phyloP scores from a whole-genome alignment of 2,888 invertebrate species.

The Holacanthella duospinosa region DNA sequence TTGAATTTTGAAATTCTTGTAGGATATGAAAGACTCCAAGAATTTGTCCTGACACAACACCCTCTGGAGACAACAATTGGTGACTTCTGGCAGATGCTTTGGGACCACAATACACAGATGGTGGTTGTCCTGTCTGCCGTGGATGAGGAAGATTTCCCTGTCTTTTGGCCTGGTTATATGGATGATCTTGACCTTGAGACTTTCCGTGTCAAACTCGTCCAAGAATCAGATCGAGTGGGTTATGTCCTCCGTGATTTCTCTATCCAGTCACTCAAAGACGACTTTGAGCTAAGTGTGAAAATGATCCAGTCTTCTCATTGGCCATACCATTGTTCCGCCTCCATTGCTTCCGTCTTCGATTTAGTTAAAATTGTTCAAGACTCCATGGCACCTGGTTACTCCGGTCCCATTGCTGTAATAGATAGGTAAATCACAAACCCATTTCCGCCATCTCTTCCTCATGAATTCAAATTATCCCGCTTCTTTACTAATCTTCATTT shows the following conservation, averaged over 20 bases:
- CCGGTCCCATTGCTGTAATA: constrained; percentile 83
- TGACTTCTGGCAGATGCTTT: constrained; percentile 92
- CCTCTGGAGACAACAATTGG: constrained; percentile 64
- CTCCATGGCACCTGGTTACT: constrained; percentile 74
- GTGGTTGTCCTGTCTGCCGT: constrained; percentile 65
- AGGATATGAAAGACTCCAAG: constrained; percentile 73
- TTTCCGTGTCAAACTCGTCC: constrained; percentile 63
- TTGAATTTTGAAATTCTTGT: too few relatives aligned
- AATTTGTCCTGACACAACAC: constrained; percentile 92
- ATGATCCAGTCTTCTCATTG: constrained; percentile 77
- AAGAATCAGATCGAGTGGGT: constrained; percentile 52
- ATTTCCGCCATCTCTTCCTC: too few relatives aligned
- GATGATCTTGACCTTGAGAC: constrained; percentile 59
- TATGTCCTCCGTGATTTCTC: constrained; percentile 61
- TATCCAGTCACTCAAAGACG: constrained; percentile 82
- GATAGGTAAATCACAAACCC: constrained; percentile 70
- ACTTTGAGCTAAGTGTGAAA: constrained; percentile 82
- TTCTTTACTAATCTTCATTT: too few relatives aligned
- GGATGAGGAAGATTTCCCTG: constrained; percentile 55
- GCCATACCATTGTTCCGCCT: constrained; percentile 57
- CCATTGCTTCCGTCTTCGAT: constrained; percentile 58
- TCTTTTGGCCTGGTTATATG: constrained; percentile 64
- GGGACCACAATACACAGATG: constrained; percentile 89
- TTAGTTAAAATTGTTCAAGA: constrained; percentile 72
- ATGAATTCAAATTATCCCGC: too few relatives aligned